Conservation (phyloP, 92 coral and sea anemone genomes). For the Epizoanthus ramosus region DNA sequence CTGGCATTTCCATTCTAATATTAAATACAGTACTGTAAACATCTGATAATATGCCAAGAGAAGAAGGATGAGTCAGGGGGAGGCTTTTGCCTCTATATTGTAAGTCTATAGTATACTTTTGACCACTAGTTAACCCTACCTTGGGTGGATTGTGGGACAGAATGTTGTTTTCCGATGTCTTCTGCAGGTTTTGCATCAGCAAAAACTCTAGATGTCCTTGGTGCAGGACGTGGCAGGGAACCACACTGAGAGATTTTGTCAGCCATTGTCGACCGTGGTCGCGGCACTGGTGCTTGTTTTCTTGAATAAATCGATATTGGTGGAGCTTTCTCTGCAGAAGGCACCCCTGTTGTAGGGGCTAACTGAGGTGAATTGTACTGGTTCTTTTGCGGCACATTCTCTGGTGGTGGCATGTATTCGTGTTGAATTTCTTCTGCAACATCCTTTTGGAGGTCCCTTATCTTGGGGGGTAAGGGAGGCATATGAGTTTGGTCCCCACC, state of each 20-base stretch:
- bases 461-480: constrained; percentile 87
- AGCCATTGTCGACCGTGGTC: constrained; percentile 76
- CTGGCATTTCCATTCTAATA: no score
- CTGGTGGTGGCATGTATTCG: constrained; percentile 82
- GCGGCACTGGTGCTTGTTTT: constrained; percentile 66
- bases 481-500: constrained; percentile 48
- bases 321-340: constrained; percentile 16
- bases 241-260: constrained; percentile 62
- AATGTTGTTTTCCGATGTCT: constrained; percentile 7
- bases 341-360: constrained; percentile 21
- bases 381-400: constrained; percentile 46
- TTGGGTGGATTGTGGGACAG: not conserved
- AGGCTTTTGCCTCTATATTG: no score
- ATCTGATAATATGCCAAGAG: no score
- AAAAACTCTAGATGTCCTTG: constrained; percentile 62
- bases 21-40: no score
- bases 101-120: no score
- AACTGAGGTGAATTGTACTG: constrained; percentile 38
- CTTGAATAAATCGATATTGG: constrained; percentile 30
- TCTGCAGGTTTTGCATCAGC: constrained; percentile 41
- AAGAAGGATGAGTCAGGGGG: no score
- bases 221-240: constrained; percentile 77
- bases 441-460: constrained; percentile 59
- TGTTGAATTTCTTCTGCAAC: constrained; percentile 57
- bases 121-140: no score